Percentiles rank a stretch among this genome's conserved stretches.
phyloP scores from a whole-genome alignment of 2,797 vertebrate genomes.

The Echiichthys vipera region DNA sequence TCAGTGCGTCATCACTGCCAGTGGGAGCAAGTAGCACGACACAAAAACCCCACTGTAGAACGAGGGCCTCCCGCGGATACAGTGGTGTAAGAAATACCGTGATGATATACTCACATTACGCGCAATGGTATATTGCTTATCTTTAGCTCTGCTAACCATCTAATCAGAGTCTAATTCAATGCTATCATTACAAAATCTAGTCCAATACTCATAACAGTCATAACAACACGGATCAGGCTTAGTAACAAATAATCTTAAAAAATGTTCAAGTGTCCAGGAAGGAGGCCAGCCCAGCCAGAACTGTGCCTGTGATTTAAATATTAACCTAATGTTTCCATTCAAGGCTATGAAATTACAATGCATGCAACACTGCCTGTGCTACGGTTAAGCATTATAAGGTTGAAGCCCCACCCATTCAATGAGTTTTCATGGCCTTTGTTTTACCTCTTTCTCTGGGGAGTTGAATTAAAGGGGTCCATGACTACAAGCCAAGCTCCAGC shows the following conservation, averaged over 20 bases:
- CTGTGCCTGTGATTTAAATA: slow-evolving; percentile 12
- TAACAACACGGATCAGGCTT: slow-evolving; percentile 7
- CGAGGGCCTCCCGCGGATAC: slow-evolving; percentile 10
- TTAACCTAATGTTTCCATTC: slow-evolving; percentile 19
- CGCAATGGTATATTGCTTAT: slow-evolving; percentile 9
- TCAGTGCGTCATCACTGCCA: slow-evolving; percentile 29
- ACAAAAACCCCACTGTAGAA: slow-evolving; percentile 14
- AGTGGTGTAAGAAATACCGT: slow-evolving; percentile 31
- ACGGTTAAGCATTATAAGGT: slow-evolving; percentile 35
- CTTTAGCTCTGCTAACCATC: slow-evolving; percentile 1
- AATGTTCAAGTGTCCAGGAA: slow-evolving; percentile 52
- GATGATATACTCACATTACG: slow-evolving; percentile 29
- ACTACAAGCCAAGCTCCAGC: slow-evolving; percentile 52
- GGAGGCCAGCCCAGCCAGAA: slow-evolving; percentile 6
- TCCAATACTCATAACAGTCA: slow-evolving; percentile 2
- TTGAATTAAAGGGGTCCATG: slow-evolving; percentile 69
- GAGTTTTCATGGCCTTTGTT: slow-evolving; percentile 71
- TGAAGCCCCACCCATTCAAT: slow-evolving; percentile 55
- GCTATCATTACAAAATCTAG: not conserved
- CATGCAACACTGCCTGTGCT: not conserved
- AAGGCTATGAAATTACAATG: slow-evolving; percentile 22
- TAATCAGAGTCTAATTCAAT: not conserved
- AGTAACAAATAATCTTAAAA: slow-evolving; percentile 11
- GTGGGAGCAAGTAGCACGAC: slow-evolving; percentile 38
- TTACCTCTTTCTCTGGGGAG: slow-evolving; percentile 60